phyloP scores from a whole-genome alignment of 2,888 invertebrate species.

The Halocaridina rubra region DNA sequence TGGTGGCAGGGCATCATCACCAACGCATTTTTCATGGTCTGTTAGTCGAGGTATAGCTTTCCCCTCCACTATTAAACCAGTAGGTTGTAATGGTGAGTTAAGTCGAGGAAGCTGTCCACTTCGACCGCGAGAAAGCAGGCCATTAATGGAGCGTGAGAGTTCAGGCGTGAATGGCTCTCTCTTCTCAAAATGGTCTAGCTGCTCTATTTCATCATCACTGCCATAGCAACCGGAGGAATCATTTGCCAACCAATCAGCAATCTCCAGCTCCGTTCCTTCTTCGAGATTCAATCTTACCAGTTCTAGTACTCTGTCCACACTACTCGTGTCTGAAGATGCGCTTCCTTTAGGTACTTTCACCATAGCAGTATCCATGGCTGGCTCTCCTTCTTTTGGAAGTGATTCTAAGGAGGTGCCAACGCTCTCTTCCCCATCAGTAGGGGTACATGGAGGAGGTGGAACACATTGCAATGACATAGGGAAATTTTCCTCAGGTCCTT shows the following conservation, averaged over 20 bases:
- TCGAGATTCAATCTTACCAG: background rate
- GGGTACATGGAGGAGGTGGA: too few species aligned
- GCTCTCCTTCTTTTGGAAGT: too few species aligned
- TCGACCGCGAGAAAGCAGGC: background rate
- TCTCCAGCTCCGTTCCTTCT: conserved; percentile 26
- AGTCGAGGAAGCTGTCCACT: conserved; percentile 22
- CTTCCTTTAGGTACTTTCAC: too few species aligned
- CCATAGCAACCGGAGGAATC: background rate
- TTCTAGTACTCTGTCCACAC: background rate
- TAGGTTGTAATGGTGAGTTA: background rate
- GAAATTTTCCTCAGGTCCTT: too few species aligned
- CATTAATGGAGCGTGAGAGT: background rate
- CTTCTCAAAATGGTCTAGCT: background rate
- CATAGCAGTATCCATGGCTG: too few species aligned
- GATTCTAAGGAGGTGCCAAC: too few species aligned
- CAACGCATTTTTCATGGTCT: conserved; percentile 6
- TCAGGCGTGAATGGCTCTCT: background rate
- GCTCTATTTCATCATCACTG: background rate
- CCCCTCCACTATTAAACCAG: background rate
- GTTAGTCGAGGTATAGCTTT: background rate
- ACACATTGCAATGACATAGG: too few species aligned
- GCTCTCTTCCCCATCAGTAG: too few species aligned
- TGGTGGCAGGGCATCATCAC: background rate
- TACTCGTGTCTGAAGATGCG: too few species aligned
- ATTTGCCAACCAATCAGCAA: conserved; percentile 28